Percentiles rank a stretch among this genome's conserved stretches.
phyloP scores from a whole-genome alignment of 2,113 vertebrate genomes.

The Murina feae region DNA sequence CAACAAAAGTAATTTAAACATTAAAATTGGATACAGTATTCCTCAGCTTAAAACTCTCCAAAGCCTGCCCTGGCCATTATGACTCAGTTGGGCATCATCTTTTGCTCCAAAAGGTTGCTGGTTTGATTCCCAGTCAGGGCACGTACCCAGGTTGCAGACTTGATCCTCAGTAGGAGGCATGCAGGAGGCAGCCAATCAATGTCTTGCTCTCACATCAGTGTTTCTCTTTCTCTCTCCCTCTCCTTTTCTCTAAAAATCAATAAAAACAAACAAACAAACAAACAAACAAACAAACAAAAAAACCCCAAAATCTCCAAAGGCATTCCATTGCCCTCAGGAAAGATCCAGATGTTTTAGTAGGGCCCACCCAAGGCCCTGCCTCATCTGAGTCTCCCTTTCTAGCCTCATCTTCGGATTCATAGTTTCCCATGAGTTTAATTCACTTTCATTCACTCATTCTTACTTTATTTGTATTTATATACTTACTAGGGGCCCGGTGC shows the following conservation, averaged over 20 bases:
- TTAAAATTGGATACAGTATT: background rate
- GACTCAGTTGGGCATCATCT: background rate
- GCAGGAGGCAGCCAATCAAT: background rate
- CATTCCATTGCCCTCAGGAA: background rate
- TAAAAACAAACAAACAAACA: background rate
- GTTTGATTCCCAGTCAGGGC: background rate
- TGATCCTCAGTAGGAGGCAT: background rate
- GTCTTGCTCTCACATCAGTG: background rate
- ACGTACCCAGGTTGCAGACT: background rate
- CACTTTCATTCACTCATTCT: background rate
- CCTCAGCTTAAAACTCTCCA: background rate
- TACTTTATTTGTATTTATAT: background rate
- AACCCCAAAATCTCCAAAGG: background rate
- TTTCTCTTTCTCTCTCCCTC: background rate
- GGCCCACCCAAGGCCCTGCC: background rate
- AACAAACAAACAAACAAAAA: background rate
- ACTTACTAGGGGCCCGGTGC: too few relatives aligned
- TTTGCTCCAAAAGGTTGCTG: background rate
- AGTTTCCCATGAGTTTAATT: background rate
- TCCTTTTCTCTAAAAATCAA: background rate
- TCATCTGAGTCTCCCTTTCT: background rate
- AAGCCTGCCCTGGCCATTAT: background rate
- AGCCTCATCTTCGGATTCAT: background rate
- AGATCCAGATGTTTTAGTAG: background rate
- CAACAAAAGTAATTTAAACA: slow-evolving; percentile 7